A percentile compares a stretch with the other conserved stretches of the same genome.
Conservation (phyloP, 2,888 invertebrate genomes). For the Polietes domitor region DNA sequence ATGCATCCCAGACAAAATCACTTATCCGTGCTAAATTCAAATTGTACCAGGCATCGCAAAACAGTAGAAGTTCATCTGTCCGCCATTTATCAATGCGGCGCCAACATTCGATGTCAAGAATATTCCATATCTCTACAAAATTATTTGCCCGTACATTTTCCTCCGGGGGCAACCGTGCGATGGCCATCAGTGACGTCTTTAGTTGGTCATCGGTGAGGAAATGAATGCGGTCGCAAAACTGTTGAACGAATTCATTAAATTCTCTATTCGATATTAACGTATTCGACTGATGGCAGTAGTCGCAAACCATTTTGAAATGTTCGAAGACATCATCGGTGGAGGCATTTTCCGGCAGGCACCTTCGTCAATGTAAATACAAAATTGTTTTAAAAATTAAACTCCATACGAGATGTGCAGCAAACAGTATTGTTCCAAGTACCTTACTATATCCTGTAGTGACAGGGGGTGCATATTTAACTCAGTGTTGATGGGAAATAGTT, state of each 20-base stretch:
- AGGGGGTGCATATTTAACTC: not conserved
- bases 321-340: conserved; percentile 69
- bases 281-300: conserved; percentile 71
- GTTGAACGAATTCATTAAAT: conserved; percentile 72
- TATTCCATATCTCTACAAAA: conserved; percentile 85
- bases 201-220: conserved; percentile 84
- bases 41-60: conserved; percentile 85
- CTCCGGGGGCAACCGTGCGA: conserved; percentile 83
- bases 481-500: conserved; percentile 68
- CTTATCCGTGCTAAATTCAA: conserved; percentile 82
- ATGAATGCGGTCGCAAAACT: conserved; percentile 82
- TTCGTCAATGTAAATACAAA: no score
- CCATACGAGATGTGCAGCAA: no score
- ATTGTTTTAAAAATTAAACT: no score
- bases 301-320: conserved; percentile 71
- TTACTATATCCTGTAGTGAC: not conserved
- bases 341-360: not conserved
- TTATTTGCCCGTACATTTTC: conserved; percentile 82
- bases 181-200: conserved; percentile 81
- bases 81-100: conserved; percentile 82
- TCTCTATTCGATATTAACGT: conserved; percentile 72
- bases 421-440: no score
- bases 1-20: conserved; percentile 82
- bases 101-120: conserved; percentile 85
- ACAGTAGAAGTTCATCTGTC: conserved; percentile 82